phyloP scores from a whole-genome alignment of 2,888 invertebrate species.

The Sceliomorpha sp. region DNA sequence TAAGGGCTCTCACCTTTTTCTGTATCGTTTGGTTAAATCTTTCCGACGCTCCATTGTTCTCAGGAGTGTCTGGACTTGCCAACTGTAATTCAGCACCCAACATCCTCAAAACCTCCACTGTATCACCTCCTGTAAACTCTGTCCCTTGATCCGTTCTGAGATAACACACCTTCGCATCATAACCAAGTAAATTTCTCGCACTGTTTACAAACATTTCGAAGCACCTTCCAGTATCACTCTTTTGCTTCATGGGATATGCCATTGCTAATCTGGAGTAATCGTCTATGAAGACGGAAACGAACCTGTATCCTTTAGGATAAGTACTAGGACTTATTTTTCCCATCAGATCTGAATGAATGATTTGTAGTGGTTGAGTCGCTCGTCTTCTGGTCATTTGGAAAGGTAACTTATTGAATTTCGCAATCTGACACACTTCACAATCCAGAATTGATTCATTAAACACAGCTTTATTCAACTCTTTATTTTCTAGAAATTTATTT shows the following conservation, averaged over 20 bases:
- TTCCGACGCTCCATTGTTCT: constrained; percentile 6
- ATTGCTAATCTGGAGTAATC: constrained; percentile 55
- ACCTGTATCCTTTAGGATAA: constrained; percentile 42
- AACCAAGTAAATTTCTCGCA: constrained; percentile 56
- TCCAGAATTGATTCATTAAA: too few relatives aligned
- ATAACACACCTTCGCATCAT: constrained; percentile 59
- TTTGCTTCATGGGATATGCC: constrained; percentile 52
- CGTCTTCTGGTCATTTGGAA: too few relatives aligned
- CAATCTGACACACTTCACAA: too few relatives aligned
- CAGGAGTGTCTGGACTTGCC: constrained; percentile 5
- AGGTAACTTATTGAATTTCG: too few relatives aligned
- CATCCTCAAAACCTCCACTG: constrained; percentile 2
- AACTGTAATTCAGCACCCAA: constrained; percentile 14
- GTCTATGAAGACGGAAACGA: constrained; percentile 48
- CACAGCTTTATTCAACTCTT: too few relatives aligned
- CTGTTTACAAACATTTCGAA: constrained; percentile 47
- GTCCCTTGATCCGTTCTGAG: constrained; percentile 53
- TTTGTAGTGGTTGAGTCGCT: too few relatives aligned
- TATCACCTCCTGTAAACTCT: too few relatives aligned
- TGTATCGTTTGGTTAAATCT: constrained; percentile 17
- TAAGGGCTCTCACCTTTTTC: constrained; percentile 25
- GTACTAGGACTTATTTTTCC: constrained; percentile 42
- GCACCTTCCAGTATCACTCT: constrained; percentile 42
- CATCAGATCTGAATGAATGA: too few relatives aligned
- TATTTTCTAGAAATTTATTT: too few relatives aligned